These are phyloP conservation scores for Nasonia vitripennis DNA, from an alignment of 1,140 invertebrate genomes.

Conservation along the genomic window DNA sequence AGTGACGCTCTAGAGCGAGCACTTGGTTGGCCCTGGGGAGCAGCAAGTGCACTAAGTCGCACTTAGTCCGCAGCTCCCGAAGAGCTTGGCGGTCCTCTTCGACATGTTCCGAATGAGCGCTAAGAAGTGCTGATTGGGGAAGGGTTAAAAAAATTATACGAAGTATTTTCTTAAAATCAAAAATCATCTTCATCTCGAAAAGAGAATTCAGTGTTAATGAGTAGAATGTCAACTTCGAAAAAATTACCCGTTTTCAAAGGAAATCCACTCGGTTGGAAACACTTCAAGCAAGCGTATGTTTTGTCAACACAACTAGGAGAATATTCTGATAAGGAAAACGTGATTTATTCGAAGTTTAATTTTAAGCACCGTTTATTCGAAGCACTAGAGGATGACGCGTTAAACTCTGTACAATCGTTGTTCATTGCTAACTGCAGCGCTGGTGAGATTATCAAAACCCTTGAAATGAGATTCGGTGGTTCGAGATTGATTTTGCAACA, in stretches of 20 bases:
- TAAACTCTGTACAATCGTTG: background rate
- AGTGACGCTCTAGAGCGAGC: too few relatives aligned
- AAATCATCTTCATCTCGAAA: too few relatives aligned
- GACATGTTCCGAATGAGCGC: too few relatives aligned
- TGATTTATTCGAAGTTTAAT: background rate
- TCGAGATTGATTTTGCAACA: background rate
- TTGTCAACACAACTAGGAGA: background rate
- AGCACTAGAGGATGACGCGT: background rate
- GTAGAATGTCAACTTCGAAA: background rate
- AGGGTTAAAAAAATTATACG: too few relatives aligned
- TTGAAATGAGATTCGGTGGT: constrained; percentile 25
- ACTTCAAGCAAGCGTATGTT: background rate
- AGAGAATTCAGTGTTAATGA: background rate
- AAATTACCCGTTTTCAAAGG: background rate
- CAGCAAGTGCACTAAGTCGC: too few relatives aligned
- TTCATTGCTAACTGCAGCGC: background rate
- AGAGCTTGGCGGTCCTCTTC: too few relatives aligned
- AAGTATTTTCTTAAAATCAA: too few relatives aligned
- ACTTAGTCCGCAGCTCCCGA: too few relatives aligned
- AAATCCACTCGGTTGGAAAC: background rate
- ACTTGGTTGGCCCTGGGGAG: too few relatives aligned
- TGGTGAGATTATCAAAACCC: background rate
- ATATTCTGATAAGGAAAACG: background rate
- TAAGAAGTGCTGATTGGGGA: too few relatives aligned
- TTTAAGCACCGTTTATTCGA: constrained; percentile 10